Percentiles rank a stretch among this genome's conserved stretches.
Evolutionary conservation across 2,113 vertebrate species (phyloP).

Genomic region (Saccopteryx bilineata): DNA sequence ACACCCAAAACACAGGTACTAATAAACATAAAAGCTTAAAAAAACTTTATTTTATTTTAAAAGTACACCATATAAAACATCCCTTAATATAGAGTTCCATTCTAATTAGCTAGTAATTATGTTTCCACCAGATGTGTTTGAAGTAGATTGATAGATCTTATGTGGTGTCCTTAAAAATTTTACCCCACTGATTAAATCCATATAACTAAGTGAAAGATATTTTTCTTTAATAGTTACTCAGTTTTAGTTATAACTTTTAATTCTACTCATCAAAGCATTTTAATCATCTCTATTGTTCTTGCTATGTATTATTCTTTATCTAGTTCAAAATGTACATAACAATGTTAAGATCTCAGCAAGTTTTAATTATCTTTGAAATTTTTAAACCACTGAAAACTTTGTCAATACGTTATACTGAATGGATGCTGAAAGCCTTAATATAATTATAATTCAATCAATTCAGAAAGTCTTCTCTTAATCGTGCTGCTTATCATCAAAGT

Average conservation of each 20-base stretch:
- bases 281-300: not conserved
- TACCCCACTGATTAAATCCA: not conserved
- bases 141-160: not conserved
- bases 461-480: slow-evolving; percentile 31
- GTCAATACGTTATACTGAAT: not conserved
- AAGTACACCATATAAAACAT: not conserved
- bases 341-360: slow-evolving; percentile 12
- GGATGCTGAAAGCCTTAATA: slow-evolving; percentile 8
- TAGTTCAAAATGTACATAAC: not conserved
- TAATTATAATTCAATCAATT: slow-evolving; percentile 54
- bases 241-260: slow-evolving; percentile 42
- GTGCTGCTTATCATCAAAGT: not conserved
- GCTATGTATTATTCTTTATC: slow-evolving; percentile 25
- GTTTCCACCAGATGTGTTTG: not conserved
- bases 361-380: slow-evolving; percentile 57
- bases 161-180: not conserved
- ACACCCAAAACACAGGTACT: not conserved
- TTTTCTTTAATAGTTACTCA: slow-evolving; percentile 42
- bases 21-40: not conserved
- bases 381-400: slow-evolving; percentile 55
- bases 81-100: not conserved
- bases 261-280: not conserved
- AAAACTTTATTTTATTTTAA: slow-evolving; percentile 10
- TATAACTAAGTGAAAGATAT: not conserved
- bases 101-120: not conserved